phyloP scores from a whole-genome alignment of 2,797 vertebrate genomes.

The Calcarius lapponicus region DNA sequence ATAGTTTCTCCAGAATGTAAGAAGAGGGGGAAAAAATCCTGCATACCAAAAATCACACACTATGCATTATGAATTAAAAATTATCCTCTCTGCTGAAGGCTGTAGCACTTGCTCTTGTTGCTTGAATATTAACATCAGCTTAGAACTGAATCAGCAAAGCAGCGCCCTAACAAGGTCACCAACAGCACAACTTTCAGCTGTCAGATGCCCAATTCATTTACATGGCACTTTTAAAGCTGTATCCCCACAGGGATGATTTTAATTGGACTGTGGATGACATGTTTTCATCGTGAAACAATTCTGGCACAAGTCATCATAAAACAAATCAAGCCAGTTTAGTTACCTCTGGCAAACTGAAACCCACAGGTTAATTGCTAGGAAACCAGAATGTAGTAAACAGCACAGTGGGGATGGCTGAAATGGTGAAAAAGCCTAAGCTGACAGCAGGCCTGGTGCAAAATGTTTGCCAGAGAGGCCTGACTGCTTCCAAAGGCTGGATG shows the following conservation, averaged over 20 bases:
- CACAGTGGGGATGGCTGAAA: neutral
- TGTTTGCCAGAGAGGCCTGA: neutral
- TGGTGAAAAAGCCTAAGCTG: neutral
- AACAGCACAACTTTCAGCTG: slow-evolving; percentile 24
- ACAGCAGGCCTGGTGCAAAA: neutral
- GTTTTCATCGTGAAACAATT: neutral
- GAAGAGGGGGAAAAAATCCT: accelerated
- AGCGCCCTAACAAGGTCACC: neutral
- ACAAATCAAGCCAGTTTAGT: neutral
- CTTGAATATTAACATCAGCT: slow-evolving; percentile 37
- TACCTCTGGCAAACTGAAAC: slow-evolving; percentile 8
- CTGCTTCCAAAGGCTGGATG: neutral
- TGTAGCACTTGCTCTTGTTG: neutral
- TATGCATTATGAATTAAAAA: slow-evolving; percentile 33
- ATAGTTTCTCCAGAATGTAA: neutral
- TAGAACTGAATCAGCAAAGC: slow-evolving; percentile 40
- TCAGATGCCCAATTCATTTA: slow-evolving; percentile 12
- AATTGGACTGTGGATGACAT: slow-evolving; percentile 28
- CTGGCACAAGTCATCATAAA: neutral
- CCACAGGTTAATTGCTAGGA: neutral
- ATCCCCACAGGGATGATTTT: slow-evolving; percentile 33
- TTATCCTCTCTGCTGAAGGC: neutral
- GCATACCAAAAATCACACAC: neutral
- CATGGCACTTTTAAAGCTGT: neutral
- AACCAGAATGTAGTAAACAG: neutral